These are phyloP conservation scores for Pterois miles DNA, from an alignment of 2,797 vertebrate species.

Conservation along the genomic window DNA sequence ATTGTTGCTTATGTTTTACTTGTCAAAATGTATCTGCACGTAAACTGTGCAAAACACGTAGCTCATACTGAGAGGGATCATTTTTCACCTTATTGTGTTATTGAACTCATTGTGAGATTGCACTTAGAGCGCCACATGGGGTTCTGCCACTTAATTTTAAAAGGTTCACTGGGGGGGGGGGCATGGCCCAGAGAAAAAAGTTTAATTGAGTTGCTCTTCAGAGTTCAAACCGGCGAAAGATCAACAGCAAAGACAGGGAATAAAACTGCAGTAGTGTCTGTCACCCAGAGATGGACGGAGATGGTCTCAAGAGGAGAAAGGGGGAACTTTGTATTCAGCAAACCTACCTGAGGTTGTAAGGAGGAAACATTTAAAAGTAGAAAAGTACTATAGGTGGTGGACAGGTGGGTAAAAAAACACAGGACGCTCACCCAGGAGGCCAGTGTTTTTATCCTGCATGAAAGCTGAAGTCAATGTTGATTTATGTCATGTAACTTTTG, in stretches of 20 bases:
- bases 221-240: slow-evolving; percentile 21
- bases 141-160: slow-evolving; percentile 29
- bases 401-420: too few species aligned
- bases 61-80: slow-evolving; percentile 11
- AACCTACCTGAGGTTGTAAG: background rate
- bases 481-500: too few species aligned
- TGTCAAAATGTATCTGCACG: background rate
- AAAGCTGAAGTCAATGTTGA: too few species aligned
- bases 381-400: too few species aligned
- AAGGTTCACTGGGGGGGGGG: slow-evolving; percentile 2
- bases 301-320: background rate
- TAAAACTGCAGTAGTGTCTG: background rate
- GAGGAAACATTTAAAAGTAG: too few species aligned
- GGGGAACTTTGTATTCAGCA: slow-evolving; percentile 2
- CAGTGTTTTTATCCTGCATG: too few species aligned
- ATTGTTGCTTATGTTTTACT: too few species aligned
- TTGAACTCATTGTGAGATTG: slow-evolving; percentile 30
- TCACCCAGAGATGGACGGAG: slow-evolving; percentile 1
- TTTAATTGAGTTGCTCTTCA: slow-evolving; percentile 48
- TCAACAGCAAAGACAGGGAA: slow-evolving; percentile 7
- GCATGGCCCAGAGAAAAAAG: background rate
- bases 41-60: background rate
- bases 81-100: slow-evolving; percentile 46
- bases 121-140: slow-evolving; percentile 45
- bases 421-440: too few species aligned